Evolutionary conservation across 2,888 invertebrate genomes (phyloP).

Genomic region (Stegophylla sp.): DNA sequence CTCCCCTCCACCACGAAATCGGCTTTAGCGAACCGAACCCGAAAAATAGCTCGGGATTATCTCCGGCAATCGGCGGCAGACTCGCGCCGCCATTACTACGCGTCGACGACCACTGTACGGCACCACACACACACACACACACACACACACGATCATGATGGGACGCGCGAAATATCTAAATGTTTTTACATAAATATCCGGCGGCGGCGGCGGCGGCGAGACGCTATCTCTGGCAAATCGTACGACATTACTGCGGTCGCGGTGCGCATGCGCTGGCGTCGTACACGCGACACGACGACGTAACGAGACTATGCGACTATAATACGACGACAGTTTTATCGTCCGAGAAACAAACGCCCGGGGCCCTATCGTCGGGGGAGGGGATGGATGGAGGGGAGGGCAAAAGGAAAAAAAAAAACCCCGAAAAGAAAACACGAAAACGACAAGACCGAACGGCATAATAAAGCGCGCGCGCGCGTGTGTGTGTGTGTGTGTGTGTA

Average conservation of each 20-base stretch:
- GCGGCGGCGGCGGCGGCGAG: no score
- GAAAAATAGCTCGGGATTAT: background rate
- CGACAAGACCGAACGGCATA: constrained; percentile 9
- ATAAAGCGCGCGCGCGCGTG: constrained; percentile 14
- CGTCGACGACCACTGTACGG: background rate
- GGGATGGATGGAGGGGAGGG: no score
- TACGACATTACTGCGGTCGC: background rate
- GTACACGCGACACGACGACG: no score
- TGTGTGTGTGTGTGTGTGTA: no score
- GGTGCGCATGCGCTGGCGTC: background rate
- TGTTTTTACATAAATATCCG: constrained; percentile 46
- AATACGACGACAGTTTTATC: constrained; percentile 33
- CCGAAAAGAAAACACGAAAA: background rate
- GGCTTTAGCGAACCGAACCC: background rate
- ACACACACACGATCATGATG: background rate
- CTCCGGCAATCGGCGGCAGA: background rate
- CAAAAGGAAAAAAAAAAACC: background rate
- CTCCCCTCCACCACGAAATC: no score
- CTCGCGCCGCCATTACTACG: background rate
- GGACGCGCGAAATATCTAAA: background rate
- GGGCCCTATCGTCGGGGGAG: no score
- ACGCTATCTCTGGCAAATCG: constrained; percentile 21
- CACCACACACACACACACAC: no score
- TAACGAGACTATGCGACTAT: background rate
- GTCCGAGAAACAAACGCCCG: background rate